These are phyloP conservation scores for Drosophila orena DNA, from an alignment of 1,140 invertebrate genomes.

Conservation along the genomic window DNA sequence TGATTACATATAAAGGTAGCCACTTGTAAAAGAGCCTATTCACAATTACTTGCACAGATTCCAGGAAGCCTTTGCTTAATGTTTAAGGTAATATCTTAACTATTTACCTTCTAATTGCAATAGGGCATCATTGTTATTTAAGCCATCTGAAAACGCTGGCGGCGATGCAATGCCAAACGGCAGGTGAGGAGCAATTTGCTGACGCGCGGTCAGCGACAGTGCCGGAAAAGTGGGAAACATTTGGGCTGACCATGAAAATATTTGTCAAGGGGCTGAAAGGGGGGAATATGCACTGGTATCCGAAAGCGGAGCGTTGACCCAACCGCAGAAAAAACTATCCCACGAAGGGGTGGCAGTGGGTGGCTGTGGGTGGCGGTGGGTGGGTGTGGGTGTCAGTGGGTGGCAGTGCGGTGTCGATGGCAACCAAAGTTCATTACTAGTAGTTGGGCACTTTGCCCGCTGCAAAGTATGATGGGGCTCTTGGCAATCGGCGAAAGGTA, in stretches of 20 bases:
- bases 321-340: slow-evolving; percentile 23
- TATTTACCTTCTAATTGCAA: background rate
- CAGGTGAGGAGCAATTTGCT: slow-evolving; percentile 3
- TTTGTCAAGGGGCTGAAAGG: slow-evolving; percentile 19
- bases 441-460: slow-evolving; percentile 27
- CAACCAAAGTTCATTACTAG: slow-evolving; percentile 65
- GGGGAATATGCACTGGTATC: slow-evolving; percentile 36
- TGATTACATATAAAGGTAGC: too few species aligned
- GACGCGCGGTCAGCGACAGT: slow-evolving; percentile 17
- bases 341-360: background rate
- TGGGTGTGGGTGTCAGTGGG: background rate
- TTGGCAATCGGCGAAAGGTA: slow-evolving; percentile 65
- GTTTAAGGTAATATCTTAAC: background rate
- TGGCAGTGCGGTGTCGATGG: slow-evolving; percentile 23
- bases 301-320: slow-evolving; percentile 36
- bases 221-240: slow-evolving; percentile 10
- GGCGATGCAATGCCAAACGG: background rate
- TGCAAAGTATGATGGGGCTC: slow-evolving; percentile 26
- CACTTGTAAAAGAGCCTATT: too few species aligned
- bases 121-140: background rate
- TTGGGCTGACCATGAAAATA: slow-evolving; percentile 51
- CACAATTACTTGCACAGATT: too few species aligned
- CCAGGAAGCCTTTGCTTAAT: too few species aligned
- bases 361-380: background rate
- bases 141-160: slow-evolving; percentile 14